Conservation (phyloP, 2,113 vertebrate genomes). For the Arvicanthis niloticus region DNA sequence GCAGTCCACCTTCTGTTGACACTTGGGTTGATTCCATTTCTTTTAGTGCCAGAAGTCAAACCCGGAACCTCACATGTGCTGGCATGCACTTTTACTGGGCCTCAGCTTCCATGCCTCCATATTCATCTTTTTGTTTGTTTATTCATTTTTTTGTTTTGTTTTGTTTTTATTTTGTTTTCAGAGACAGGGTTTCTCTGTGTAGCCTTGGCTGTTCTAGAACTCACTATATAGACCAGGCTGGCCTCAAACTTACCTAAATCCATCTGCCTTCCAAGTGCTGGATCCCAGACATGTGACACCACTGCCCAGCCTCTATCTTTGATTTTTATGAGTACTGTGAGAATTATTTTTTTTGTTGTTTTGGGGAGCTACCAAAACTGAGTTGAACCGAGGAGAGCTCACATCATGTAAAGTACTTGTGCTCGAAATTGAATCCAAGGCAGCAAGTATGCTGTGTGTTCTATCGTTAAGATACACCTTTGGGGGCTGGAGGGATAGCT, state of each 20-base stretch:
- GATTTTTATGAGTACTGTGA: conserved; percentile 14
- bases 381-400: not conserved
- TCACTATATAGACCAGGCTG: too few species aligned
- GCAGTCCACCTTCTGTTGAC: not conserved
- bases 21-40: not conserved
- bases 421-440: too few species aligned
- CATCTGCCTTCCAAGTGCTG: too few species aligned
- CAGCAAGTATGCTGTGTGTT: not conserved
- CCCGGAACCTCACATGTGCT: not conserved
- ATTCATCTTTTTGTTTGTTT: too few species aligned
- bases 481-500: too few species aligned
- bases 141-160: too few species aligned
- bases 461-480: not conserved
- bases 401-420: not conserved
- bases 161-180: too few species aligned
- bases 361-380: not conserved
- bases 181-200: too few species aligned
- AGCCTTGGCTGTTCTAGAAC: too few species aligned
- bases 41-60: not conserved
- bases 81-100: not conserved
- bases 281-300: not conserved
- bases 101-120: not conserved
- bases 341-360: not conserved
- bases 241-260: too few species aligned
- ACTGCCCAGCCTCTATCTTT: not conserved